Evolutionary conservation across 2,888 invertebrate species (phyloP), one percentile per base, ranked within the genome.

Genomic region (Napeogenes inachia): DNA sequence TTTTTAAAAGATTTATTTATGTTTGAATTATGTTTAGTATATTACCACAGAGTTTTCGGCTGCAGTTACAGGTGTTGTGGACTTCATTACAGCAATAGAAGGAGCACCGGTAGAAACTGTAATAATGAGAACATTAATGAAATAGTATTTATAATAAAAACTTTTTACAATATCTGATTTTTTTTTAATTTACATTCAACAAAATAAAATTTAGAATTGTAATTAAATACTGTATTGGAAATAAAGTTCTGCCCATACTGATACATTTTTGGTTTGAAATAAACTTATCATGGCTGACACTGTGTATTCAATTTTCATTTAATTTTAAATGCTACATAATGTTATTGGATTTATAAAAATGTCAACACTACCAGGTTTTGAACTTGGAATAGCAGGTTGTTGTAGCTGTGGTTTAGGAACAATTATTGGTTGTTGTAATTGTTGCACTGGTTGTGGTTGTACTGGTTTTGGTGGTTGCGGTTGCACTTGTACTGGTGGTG

Each of bases 401-500:
- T 67, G 68, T 5, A 56, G 59, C 33, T 56, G 56, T 6, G 65
- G 61, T 60, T 66, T 60, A 3, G 60, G 61, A 13, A 54, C 45
- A 56, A 54, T 53, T 4, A 61, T 21, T 35, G 47, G 64, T 56
- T 63, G 64, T 30, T 56, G 62, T 13, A 50, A 8, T 30, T 42
- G 55, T 46, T 56, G 35, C 2, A 66, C 33, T 12, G 61, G 54
- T 45, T 65, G 63, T 0, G 70, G 53, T 57, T 65, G 70, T n/a
- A 56, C 54, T 56, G 45, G 62, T 56, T 64, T 72, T 59, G 61
- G 68, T 71, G 4, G 70, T 67, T 67, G 71, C 57, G 57, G 69
- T 70, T 60, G 69, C 13, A 68, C 67, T 5, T 68, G 63, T 2
- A 60, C 8, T 4, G 64, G 56, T 61, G 68, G 70, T 6, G 64